A percentile compares a stretch with the other conserved stretches of the same genome.
Conservation (phyloP, 2,113 vertebrate genomes). For the Salvator merianae region DNA sequence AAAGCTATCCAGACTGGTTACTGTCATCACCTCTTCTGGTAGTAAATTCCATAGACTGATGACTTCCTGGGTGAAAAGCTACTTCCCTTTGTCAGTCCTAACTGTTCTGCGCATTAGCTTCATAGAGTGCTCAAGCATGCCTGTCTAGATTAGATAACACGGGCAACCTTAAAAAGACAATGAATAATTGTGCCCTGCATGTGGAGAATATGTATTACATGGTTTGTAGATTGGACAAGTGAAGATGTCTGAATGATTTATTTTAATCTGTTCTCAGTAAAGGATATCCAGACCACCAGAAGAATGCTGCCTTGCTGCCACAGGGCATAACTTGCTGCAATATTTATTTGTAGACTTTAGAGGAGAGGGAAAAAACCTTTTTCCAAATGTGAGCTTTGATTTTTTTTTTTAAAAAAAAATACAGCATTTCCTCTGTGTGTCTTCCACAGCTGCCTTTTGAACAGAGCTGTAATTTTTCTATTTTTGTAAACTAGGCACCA, state of each 20-base stretch:
- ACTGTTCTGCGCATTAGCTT: too few species aligned
- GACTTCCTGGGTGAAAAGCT: too few species aligned
- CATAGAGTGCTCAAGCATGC: too few species aligned
- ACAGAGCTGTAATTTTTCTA: constrained; percentile 77
- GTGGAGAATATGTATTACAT: too few species aligned
- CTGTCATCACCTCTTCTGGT: too few species aligned
- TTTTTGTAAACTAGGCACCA: constrained; percentile 76
- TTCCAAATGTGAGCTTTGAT: constrained; percentile 8
- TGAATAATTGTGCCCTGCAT: too few species aligned
- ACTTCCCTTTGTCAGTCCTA: too few species aligned
- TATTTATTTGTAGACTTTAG: constrained; percentile 25
- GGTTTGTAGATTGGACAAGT: background rate
- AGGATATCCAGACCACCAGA: background rate
- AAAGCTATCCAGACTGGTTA: too few species aligned
- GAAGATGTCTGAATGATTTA: background rate
- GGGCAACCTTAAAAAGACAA: too few species aligned
- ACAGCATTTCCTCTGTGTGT: constrained; percentile 55
- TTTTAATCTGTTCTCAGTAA: background rate
- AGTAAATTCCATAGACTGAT: too few species aligned
- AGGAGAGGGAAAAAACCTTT: too few species aligned
- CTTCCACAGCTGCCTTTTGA: constrained; percentile 54
- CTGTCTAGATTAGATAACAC: too few species aligned
- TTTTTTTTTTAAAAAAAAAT: background rate
- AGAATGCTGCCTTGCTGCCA: constrained; percentile 18
- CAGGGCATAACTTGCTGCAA: background rate